Base-by-base conservation (phyloP, 1,140 invertebrate genomes). In the Mya arenaria region DNA sequence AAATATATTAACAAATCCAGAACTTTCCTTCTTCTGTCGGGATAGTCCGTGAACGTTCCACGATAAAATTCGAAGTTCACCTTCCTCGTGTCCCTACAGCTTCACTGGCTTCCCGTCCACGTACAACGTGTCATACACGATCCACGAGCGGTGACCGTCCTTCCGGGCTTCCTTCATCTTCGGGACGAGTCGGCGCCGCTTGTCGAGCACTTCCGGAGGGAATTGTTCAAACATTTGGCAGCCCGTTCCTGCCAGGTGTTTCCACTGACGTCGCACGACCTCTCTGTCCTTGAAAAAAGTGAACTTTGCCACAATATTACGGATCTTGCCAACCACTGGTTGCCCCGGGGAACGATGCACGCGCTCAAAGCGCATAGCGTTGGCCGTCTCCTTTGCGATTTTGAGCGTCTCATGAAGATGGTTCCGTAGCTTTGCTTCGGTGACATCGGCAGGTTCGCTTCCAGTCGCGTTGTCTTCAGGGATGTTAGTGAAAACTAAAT, bases 201-300 rank as follows among this genome's bases (percentile, higher is more conserved):
- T 3, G 4, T 52, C 25, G 6, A 28, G 13, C 1, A 75, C n/a
- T 17, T 68, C 63, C 30, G 36, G 41, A 8, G 62, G 71, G 37
- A 62, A 75, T 44, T 83, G 71, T 25, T 75, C 81, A 48, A 34
- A 37, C 1, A 83, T 28, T 23, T 44, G 58, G 23, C 13, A 68
- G 19, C 55, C 36, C 6, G 58, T 56, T 13, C 48, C 71, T 66
- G 73, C 52, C 2, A 74, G 32, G 5, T 15, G 19, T n/a, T 15
- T 28, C 8, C 44, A 19, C 17, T 4, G 2, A 6, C 5, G 4
- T 4, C 66, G 19, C 32, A 69, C 55, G 4, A 17, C 32, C n/a
- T n/a, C n/a, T n/a, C 48, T 30, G 10, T 60, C 52, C 34, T 74
- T 58, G 28, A 58, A 74, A 19, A 41, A n/a, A 23, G 36, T 19